Conservation (phyloP, 2,888 invertebrate genomes). For the Pteria penguin region DNA sequence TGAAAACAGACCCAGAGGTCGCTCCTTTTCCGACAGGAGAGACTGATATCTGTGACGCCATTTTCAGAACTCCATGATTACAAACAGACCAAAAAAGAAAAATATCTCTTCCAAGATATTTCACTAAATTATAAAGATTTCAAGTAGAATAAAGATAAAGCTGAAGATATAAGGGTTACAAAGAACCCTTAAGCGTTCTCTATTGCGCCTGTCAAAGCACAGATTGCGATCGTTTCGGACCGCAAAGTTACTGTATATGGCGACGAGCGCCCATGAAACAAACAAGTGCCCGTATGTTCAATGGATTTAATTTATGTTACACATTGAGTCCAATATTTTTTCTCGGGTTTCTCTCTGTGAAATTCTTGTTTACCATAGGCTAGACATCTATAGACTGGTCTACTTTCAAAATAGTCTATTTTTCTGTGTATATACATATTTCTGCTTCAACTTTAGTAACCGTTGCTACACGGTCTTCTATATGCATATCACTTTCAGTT, state of each 20-base stretch:
- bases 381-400: too few species aligned
- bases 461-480: too few species aligned
- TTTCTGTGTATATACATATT: too few species aligned
- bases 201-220: slow-evolving; percentile 44
- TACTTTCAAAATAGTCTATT: too few species aligned
- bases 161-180: neutral
- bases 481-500: too few species aligned
- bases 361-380: too few species aligned
- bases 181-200: slow-evolving; percentile 25
- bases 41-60: slow-evolving; percentile 56
- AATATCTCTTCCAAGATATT: slow-evolving; percentile 20
- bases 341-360: too few species aligned
- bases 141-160: slow-evolving; percentile 5
- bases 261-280: slow-evolving; percentile 54
- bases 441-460: too few species aligned
- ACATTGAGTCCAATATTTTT: too few species aligned
- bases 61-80: slow-evolving; percentile 72
- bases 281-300: slow-evolving; percentile 55
- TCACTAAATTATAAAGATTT: slow-evolving; percentile 14
- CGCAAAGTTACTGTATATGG: slow-evolving; percentile 46
- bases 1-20: slow-evolving; percentile 59
- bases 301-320: too few species aligned
- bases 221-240: slow-evolving; percentile 8
- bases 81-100: slow-evolving; percentile 50
- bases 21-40: slow-evolving; percentile 50